These are phyloP conservation scores for Drosophila birchii DNA, from an alignment of 2,888 invertebrate species.

Conservation along the genomic window DNA sequence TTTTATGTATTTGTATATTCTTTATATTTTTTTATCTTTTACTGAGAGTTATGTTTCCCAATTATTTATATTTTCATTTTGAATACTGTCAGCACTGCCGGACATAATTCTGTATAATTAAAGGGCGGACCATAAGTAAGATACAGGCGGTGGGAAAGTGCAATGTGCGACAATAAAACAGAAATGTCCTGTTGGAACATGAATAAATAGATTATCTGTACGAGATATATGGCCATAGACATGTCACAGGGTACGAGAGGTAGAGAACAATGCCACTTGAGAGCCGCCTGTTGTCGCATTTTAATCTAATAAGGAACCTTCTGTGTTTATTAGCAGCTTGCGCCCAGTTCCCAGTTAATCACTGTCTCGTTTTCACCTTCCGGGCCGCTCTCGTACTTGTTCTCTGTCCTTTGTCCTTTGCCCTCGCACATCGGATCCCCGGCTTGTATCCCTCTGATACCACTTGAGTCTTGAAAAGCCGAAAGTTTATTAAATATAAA, in stretches of 20 bases:
- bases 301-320: conserved; percentile 6
- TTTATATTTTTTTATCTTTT: background rate
- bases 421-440: conserved; percentile 10
- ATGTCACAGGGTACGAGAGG: conserved; percentile 10
- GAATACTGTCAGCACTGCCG: background rate
- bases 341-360: conserved; percentile 22
- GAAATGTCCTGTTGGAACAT: background rate
- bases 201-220: conserved; percentile 21
- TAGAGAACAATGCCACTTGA: conserved; percentile 10
- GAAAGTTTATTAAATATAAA: conserved; percentile 75
- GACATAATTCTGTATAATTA: conserved; percentile 50
- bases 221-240: conserved; percentile 10
- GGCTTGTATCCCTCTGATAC: conserved; percentile 27
- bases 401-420: conserved; percentile 12
- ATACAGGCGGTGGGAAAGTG: conserved; percentile 45
- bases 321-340: conserved; percentile 23
- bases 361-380: conserved; percentile 25
- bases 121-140: conserved; percentile 15
- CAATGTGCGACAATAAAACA: conserved; percentile 39
- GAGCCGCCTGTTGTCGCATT: conserved; percentile 15
- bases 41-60: too few species aligned
- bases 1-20: too few species aligned
- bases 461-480: conserved; percentile 41
- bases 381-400: conserved; percentile 7
- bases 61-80: background rate